Base-by-base conservation (phyloP, 2,888 invertebrate genomes). In the Helleia helle region DNA sequence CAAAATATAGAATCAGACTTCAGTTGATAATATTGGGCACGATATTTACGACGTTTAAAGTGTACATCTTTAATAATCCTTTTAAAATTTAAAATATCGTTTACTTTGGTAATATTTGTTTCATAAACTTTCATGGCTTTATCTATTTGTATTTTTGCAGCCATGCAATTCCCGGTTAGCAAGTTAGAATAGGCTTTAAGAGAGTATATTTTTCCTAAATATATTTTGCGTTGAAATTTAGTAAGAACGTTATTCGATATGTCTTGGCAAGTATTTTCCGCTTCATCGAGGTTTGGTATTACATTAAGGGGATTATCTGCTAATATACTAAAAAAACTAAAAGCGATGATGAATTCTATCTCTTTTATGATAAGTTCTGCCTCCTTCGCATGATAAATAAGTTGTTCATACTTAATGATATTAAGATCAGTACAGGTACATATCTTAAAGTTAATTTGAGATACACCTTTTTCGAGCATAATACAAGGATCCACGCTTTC, bases 361-460 rank as follows among this genome's bases (percentile, higher is more conserved):
- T 68, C 58, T 61, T 75, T 80, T 4, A 47, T 50, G 49, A 67
- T 76, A 38, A 80, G 50, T 51, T 81, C 80, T 14, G 84, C 80
- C 57, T 70, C 64, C 46, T 55, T 50, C n/a, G 83, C 75, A 42
- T 84, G 84, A 44, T 71, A 48, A 40, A 79, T 64, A 5, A 84
- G 55, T 56, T 84, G 80, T 44, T 79, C 74, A 50, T 59, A 67
- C 51, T 80, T 69, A 24, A 59, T 58, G 26, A 81, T 65, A 41
- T 70, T 70, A 45, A 83, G 56, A 42, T 81, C 76, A 12, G 68
- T 49, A 55, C 84, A 84, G 4, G 73, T 69, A 46, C 84, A 84
- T 53, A 59, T 71, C 8, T 50, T 53, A 42, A 83, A 67, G 48
- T 77, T 59, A 0, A 65, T 79, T 52, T 59, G 44, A 0, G 84